A percentile compares a stretch with the other conserved stretches of the same genome.
phyloP scores from a whole-genome alignment of 2,888 invertebrate genomes.

The Phymatocera aterrima region DNA sequence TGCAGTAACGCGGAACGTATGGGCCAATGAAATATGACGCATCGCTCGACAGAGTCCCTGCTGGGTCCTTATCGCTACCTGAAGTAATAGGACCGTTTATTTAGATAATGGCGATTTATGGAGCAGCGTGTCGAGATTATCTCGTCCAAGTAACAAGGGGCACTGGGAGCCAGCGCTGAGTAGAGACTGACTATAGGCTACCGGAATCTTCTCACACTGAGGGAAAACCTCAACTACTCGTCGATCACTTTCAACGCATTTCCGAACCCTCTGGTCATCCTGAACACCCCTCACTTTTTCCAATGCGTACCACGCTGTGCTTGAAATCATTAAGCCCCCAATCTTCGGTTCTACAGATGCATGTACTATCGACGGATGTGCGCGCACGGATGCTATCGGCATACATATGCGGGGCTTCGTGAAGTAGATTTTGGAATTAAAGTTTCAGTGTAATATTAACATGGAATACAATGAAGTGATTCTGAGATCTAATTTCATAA shows the following conservation, averaged over 20 bases:
- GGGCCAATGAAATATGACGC: conserved; percentile 39
- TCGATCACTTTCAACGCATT: conserved; percentile 41
- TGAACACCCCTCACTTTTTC: neutral
- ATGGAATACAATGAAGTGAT: no score
- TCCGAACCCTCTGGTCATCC: conserved; percentile 13
- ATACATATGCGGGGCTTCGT: neutral
- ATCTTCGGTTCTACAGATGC: neutral
- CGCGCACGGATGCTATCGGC: neutral
- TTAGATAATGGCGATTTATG: conserved; percentile 46
- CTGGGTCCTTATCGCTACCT: conserved; percentile 40
- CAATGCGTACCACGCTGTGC: conserved; percentile 25
- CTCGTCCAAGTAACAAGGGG: conserved; percentile 38
- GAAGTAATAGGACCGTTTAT: conserved; percentile 45
- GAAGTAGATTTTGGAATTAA: no score
- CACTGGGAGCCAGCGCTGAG: conserved; percentile 23
- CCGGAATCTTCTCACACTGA: conserved; percentile 31
- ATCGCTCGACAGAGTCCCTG: conserved; percentile 44
- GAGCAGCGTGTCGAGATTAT: conserved; percentile 44
- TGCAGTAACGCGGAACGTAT: conserved; percentile 26
- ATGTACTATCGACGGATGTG: neutral
- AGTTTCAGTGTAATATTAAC: no score
- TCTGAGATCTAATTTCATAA: no score
- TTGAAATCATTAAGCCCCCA: conserved; percentile 18
- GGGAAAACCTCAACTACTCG: conserved; percentile 37
- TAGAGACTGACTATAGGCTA: conserved; percentile 21